Evolutionary conservation across 1,140 invertebrate genomes (phyloP).

Genomic region (Phortica variegata): DNA sequence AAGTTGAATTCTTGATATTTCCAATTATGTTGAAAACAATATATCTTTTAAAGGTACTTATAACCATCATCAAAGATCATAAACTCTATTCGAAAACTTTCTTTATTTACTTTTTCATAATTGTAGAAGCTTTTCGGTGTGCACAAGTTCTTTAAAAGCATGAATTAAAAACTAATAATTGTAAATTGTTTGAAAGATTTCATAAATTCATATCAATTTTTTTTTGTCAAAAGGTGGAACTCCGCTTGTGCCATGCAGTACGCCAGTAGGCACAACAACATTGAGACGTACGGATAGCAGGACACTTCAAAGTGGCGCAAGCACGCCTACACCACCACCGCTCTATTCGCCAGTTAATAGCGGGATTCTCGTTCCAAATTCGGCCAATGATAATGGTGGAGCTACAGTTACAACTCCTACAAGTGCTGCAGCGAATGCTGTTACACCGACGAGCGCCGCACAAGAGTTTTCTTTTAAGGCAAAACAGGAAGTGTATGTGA

Average conservation of each 20-base stretch:
- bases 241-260: constrained; percentile 59
- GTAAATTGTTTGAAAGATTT: too few relatives aligned
- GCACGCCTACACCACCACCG: neutral
- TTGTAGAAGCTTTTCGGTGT: too few relatives aligned
- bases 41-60: too few relatives aligned
- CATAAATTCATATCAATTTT: too few relatives aligned
- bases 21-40: too few relatives aligned
- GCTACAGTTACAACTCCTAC: constrained; percentile 2
- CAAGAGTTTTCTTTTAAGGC: constrained; percentile 82
- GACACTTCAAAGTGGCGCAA: constrained; percentile 9
- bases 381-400: constrained; percentile 7
- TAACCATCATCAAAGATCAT: too few relatives aligned
- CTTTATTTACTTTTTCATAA: too few relatives aligned
- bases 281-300: constrained; percentile 24
- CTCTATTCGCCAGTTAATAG: neutral
- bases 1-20: too few relatives aligned
- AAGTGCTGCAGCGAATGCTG: constrained; percentile 13
- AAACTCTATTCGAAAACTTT: too few relatives aligned
- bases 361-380: too few relatives aligned
- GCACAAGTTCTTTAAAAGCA: too few relatives aligned
- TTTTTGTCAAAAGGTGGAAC: constrained; percentile 60
- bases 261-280: constrained; percentile 31
- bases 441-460: constrained; percentile 27
- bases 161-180: too few relatives aligned
- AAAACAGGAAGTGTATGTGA: constrained; percentile 92